Conservation (phyloP, 2,888 invertebrate species). For the Hydrotaea diabolus region DNA sequence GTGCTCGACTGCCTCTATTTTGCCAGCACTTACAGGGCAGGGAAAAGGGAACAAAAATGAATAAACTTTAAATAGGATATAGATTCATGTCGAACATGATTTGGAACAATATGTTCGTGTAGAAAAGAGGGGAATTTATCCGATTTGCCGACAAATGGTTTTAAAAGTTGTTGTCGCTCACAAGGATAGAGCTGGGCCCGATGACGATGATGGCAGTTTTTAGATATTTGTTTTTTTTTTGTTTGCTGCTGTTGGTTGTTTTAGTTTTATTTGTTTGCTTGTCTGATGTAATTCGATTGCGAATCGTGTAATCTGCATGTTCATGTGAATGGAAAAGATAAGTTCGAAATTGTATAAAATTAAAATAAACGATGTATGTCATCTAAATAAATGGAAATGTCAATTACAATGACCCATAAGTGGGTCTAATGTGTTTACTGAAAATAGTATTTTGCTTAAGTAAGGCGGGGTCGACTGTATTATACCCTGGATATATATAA, state of each 20-base stretch:
- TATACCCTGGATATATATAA: too few species aligned
- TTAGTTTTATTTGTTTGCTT: not conserved
- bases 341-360: slow-evolving; percentile 3
- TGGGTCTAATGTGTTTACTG: too few species aligned
- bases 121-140: slow-evolving; percentile 1
- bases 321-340: not conserved
- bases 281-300: not conserved
- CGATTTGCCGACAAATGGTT: slow-evolving; percentile 35
- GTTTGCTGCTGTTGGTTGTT: not conserved
- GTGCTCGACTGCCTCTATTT: not conserved
- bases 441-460: too few species aligned
- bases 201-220: slow-evolving; percentile 1
- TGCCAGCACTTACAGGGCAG: not conserved
- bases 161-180: slow-evolving; percentile 18
- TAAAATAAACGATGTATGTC: slow-evolving; percentile 25
- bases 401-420: not conserved
- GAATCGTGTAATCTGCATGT: slow-evolving; percentile 9
- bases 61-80: not conserved
- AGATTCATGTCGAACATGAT: not conserved
- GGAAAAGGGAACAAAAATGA: not conserved
- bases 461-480: too few species aligned
- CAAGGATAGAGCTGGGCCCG: not conserved
- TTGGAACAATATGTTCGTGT: slow-evolving; percentile 28
- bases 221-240: too few species aligned
- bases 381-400: not conserved